Percentiles rank a stretch among this genome's conserved stretches.
Conservation (phyloP, 2,888 invertebrate species). For the Microplitis manilae region DNA sequence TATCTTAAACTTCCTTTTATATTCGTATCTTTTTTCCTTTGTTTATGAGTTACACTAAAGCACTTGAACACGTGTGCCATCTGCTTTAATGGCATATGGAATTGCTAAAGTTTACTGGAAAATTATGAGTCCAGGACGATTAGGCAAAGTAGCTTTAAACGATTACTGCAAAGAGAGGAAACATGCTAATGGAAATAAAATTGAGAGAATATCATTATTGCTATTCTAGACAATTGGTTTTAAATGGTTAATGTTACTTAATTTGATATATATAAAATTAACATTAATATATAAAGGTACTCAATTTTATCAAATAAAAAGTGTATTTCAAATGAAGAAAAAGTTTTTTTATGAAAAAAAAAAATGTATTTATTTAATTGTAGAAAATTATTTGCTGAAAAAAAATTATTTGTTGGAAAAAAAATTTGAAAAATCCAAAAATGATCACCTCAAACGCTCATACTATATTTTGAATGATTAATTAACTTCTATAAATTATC, state of each 20-base stretch:
- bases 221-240: slow-evolving; percentile 25
- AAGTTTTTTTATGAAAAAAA: too few relatives aligned
- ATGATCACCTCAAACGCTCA: too few relatives aligned
- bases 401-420: too few relatives aligned
- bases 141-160: slow-evolving; percentile 37
- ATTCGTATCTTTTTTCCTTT: not conserved
- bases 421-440: too few relatives aligned
- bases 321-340: too few relatives aligned
- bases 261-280: not conserved
- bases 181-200: slow-evolving; percentile 31
- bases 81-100: slow-evolving; percentile 42
- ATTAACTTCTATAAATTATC: too few relatives aligned
- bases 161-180: slow-evolving; percentile 23
- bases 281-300: not conserved
- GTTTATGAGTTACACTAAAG: slow-evolving; percentile 1
- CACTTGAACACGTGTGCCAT: slow-evolving; percentile 43
- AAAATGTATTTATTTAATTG: too few relatives aligned
- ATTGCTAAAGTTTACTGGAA: slow-evolving; percentile 36
- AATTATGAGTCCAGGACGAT: slow-evolving; percentile 36
- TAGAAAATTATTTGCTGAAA: too few relatives aligned
- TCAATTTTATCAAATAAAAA: too few relatives aligned
- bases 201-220: slow-evolving; percentile 24
- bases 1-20: not conserved
- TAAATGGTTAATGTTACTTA: not conserved
- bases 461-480: too few relatives aligned